Evolutionary conservation across 2,888 invertebrate species (phyloP).

Genomic region (Sceliomorpha sp.): DNA sequence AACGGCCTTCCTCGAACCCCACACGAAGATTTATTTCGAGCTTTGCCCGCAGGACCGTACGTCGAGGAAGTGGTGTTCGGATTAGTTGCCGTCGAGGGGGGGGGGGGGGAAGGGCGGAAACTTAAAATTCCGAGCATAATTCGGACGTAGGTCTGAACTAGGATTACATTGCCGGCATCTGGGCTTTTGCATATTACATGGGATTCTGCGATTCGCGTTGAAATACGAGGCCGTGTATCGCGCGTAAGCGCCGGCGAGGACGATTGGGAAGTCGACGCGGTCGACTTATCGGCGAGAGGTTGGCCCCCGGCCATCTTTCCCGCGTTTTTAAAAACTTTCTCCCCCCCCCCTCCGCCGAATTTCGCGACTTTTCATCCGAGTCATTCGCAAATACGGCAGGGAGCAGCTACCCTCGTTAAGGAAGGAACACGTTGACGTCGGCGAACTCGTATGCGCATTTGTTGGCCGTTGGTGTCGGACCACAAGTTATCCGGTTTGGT

Average conservation of each 20-base stretch:
- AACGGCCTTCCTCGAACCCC: conserved; percentile 20
- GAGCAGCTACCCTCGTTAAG: neutral
- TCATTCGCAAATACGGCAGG: too few species aligned
- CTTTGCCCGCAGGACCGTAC: conserved; percentile 54
- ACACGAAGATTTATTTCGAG: conserved; percentile 60
- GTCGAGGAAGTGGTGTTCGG: conserved; percentile 36
- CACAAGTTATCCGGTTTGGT: conserved; percentile 41
- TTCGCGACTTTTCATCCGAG: too few species aligned
- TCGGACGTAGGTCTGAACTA: conserved; percentile 40
- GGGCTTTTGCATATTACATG: conserved; percentile 41
- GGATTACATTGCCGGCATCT: conserved; percentile 47
- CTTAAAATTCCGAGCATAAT: conserved; percentile 61
- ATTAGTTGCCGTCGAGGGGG: conserved; percentile 46
- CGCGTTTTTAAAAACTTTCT: too few species aligned
- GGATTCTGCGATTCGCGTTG: conserved; percentile 26
- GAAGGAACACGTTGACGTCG: conserved; percentile 8
- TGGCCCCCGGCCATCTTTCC: too few species aligned
- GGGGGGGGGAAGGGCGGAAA: conserved; percentile 31
- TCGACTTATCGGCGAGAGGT: conserved; percentile 14
- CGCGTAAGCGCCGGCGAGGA: neutral
- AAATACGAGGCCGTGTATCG: conserved; percentile 22
- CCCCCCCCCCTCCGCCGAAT: too few species aligned
- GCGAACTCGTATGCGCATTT: conserved; percentile 13
- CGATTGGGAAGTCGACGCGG: neutral
- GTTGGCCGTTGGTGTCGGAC: conserved; percentile 22